Conservation (phyloP, 30 jellyfish, hydroid and myxozoan species). For the Turritopsis dohrnii region DNA sequence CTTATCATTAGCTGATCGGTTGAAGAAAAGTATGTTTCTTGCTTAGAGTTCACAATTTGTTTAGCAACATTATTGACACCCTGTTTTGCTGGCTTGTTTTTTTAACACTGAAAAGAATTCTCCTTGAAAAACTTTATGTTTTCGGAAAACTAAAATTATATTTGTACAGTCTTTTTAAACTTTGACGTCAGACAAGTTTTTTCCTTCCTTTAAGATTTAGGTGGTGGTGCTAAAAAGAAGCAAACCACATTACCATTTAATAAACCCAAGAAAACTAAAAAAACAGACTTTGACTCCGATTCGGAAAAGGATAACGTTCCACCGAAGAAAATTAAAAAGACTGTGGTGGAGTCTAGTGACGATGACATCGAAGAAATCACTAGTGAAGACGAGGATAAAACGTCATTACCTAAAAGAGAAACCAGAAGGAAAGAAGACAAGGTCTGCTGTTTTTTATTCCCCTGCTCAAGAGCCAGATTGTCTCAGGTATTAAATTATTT, state of each 20-base stretch:
- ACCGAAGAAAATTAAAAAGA: not conserved
- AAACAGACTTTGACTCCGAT: not conserved
- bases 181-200: too few relatives aligned
- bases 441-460: not conserved
- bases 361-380: not conserved
- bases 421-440: conserved; percentile 1
- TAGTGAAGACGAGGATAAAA: not conserved
- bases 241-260: conserved; percentile 39
- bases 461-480: too few relatives aligned
- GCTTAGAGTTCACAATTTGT: not conserved
- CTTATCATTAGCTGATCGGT: conserved; percentile 70
- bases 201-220: conserved; percentile 1
- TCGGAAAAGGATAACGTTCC: not conserved
- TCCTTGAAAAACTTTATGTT: too few relatives aligned
- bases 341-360: conserved; percentile 13
- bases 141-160: too few relatives aligned
- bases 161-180: too few relatives aligned
- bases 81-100: not conserved
- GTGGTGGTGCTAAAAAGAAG: conserved; percentile 38
- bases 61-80: not conserved
- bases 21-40: conserved; percentile 55
- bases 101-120: too few relatives aligned
- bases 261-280: not conserved
- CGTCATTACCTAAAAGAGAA: conserved; percentile 8
- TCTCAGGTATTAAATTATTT: not conserved